Base-by-base conservation (phyloP, 2,113 vertebrate species). In the Psittacara wagleri region DNA sequence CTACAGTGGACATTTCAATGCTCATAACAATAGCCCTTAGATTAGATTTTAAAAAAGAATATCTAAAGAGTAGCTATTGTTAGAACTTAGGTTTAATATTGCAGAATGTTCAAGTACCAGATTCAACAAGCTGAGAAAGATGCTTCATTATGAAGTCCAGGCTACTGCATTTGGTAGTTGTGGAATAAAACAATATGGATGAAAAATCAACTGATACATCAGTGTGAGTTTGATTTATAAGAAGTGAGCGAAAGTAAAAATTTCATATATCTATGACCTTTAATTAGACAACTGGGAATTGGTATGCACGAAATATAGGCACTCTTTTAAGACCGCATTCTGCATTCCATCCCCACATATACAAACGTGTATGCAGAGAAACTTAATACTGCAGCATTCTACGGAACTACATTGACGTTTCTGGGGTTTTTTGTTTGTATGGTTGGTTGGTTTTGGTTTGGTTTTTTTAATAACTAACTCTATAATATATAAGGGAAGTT, bases 31-130 rank as follows among this genome's bases (percentile, higher is more conserved):
- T 57, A 69, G 46, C 22, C 74, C 9, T 74, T 74, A 57, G 6
- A 49, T 13, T 10, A 77, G 41, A 49, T 55, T 87, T 63, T 17
- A 24, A 80, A 77, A 59, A 33, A 81, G 8, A 80, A 57, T 18
- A 73, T 24, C 17, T 86, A 52, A 73, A 55, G 39, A 62, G 13
- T 37, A 85, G 9, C 37, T 76, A 66, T 94, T 83, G 63, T 43
- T 72, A 80, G 33, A 88, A 44, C 2, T 31, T 13, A 14, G 44
- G 19, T 44, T 88, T 81, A 90, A 86, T 80, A 94, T 96, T 51
- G 68, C 64, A 94, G 49, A 46, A 92, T 74, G 72, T 73, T 92
- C 49, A 78, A 83, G 31, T 63, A 83, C 57, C 55, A 59, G 17
- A 70, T 59, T 80, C 51, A 94, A 33, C 22, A 76, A 69, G 5